Evolutionary conservation across 2,888 invertebrate species (phyloP).

Genomic region (Agrotis ipsilon): DNA sequence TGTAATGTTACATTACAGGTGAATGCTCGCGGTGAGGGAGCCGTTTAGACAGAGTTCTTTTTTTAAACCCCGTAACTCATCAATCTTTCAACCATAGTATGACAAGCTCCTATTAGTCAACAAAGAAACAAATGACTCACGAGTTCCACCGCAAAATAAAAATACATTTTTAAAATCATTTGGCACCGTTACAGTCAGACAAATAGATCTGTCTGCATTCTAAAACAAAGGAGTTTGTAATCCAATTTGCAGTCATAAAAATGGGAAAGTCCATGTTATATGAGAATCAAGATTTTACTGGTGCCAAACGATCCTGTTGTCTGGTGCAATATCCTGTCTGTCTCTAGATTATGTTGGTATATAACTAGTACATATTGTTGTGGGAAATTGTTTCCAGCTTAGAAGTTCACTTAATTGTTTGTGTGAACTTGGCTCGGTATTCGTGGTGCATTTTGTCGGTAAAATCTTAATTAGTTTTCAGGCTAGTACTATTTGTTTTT

Average conservation of each 20-base stretch:
- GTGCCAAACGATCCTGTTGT: conserved; percentile 58
- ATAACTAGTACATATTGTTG: conserved; percentile 38
- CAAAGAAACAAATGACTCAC: conserved; percentile 20
- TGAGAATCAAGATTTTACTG: conserved; percentile 48
- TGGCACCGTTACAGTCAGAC: conserved; percentile 49
- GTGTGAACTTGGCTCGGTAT: conserved; percentile 55
- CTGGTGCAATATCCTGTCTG: conserved; percentile 62
- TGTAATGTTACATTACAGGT: too few species aligned
- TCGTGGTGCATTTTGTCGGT: conserved; percentile 52
- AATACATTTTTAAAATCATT: conserved; percentile 44
- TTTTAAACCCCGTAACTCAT: background rate
- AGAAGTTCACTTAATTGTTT: conserved; percentile 64
- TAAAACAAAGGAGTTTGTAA: conserved; percentile 43
- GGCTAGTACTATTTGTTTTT: conserved; percentile 45
- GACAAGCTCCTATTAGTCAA: background rate
- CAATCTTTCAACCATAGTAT: background rate
- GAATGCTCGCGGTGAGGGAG: too few species aligned
- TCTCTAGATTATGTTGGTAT: conserved; percentile 51
- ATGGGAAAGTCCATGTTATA: conserved; percentile 46
- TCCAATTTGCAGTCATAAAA: conserved; percentile 58
- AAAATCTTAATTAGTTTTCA: conserved; percentile 60
- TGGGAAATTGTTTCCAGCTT: conserved; percentile 62
- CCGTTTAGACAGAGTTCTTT: background rate
- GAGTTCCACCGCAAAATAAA: conserved; percentile 4
- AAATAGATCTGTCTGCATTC: conserved; percentile 55